Base-by-base conservation (phyloP, 1,140 invertebrate species). In the Drosophila sechellia region DNA sequence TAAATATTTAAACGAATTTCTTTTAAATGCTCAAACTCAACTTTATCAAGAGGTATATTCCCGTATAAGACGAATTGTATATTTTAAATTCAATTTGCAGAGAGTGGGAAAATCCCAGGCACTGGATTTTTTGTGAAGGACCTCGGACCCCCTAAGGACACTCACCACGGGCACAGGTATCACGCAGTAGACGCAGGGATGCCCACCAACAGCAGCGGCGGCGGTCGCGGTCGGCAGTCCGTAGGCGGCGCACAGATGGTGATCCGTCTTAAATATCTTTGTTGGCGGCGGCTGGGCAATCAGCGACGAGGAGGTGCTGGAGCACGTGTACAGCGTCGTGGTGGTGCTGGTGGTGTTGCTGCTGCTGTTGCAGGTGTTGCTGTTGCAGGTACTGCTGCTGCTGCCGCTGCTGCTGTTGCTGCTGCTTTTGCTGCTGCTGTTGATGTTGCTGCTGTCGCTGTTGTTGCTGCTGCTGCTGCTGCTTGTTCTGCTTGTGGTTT, bases 241-340 rank as follows among this genome's bases (percentile, higher is more conserved):
- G 90, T 90, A 91, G 56, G 83, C 75, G 64, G 83, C 61, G 83
- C 83, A 91, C 56, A 90, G 77, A 70, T 70, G 66, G 79, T 91
- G 90, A 91, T 91, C 90, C 90, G 90, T 91, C 75, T 91, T 91
- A 85, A 91, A 91, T 81, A 91, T 91, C 76, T 91, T 91, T 43
- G 79, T 90, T 87, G 90, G 90, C 59, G 90, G 90, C 58, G 90
- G 90, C 68, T 91, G 90, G 68, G 90, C 85, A 84, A 91, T 72
- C 61, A 91, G 53, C 52, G 90, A 90, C 49, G 90, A 85, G 53
- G 89, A 90, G 60, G 87, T 79, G 71, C 70, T 87, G 20, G 87
- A 84, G 74, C 90, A 91, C 64, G 89, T 90, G 65, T 86, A 90
- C 63, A 91, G 68, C 61, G 83, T 69, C 56, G 75, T 87, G 64